phyloP scores from a whole-genome alignment of 2,113 vertebrate species.

The Hipposideros armiger region DNA sequence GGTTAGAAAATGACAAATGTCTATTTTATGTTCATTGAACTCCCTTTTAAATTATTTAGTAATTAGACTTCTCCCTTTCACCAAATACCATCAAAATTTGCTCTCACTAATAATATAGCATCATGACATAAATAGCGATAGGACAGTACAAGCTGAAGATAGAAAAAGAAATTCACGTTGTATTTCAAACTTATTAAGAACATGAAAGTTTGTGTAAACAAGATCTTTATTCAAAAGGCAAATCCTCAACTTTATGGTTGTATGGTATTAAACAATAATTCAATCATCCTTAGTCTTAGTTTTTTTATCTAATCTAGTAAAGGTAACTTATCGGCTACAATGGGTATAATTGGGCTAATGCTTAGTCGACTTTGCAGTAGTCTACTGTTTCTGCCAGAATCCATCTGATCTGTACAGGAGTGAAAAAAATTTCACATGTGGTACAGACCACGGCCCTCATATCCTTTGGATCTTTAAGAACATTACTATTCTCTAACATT shows the following conservation, averaged over 20 bases:
- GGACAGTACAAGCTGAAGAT: not conserved
- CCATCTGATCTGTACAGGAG: not conserved
- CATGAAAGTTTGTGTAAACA: not conserved
- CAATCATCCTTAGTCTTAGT: not conserved
- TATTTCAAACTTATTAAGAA: not conserved
- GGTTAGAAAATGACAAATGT: not conserved
- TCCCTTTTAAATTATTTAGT: not conserved
- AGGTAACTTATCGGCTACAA: not conserved
- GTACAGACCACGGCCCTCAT: not conserved
- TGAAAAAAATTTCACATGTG: not conserved
- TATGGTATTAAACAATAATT: not conserved
- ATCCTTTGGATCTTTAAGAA: not conserved
- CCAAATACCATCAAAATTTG: not conserved
- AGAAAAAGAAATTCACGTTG: not conserved
- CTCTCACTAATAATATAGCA: not conserved
- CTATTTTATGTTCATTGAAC: not conserved
- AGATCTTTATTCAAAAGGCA: not conserved
- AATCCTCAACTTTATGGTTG: not conserved
- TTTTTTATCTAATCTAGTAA: not conserved
- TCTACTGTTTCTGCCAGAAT: not conserved
- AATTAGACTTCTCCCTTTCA: not conserved
- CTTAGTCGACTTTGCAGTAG: not conserved
- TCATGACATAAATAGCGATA: not conserved
- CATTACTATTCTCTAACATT: not conserved
- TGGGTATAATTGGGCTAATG: not conserved